Conservation (phyloP, 2,797 vertebrate species). For the Vultur gryphus region DNA sequence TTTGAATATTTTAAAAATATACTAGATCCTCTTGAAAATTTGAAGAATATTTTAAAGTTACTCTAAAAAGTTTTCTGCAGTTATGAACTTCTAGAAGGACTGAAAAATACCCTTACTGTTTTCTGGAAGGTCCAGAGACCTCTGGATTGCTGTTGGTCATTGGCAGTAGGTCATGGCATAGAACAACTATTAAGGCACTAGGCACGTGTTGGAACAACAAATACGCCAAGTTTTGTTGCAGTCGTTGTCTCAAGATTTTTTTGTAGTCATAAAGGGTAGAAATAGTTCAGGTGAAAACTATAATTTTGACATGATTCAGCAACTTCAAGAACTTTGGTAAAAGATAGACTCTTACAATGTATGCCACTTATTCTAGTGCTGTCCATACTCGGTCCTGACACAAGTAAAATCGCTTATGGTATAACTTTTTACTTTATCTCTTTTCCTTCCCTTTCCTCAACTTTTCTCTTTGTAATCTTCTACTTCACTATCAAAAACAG, state of each 20-base stretch:
- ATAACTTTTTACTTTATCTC: slow-evolving; percentile 42
- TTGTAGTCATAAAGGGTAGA: not conserved
- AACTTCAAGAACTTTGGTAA: not conserved
- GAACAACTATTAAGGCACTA: not conserved
- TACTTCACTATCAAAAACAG: slow-evolving; percentile 55
- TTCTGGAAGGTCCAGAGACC: not conserved
- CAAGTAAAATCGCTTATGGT: not conserved
- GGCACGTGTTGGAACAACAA: not conserved
- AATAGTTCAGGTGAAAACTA: not conserved
- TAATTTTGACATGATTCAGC: not conserved
- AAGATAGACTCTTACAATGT: not conserved
- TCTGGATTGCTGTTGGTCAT: not conserved
- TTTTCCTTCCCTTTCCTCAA: slow-evolving; percentile 29
- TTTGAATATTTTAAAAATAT: not conserved
- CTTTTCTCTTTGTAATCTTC: slow-evolving; percentile 44
- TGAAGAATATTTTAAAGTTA: not conserved
- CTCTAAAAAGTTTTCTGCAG: not conserved
- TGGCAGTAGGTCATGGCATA: not conserved
- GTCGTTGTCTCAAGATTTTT: not conserved
- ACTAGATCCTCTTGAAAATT: not conserved
- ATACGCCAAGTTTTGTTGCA: not conserved
- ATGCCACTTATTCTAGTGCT: not conserved
- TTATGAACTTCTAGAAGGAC: not conserved
- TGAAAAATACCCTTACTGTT: not conserved
- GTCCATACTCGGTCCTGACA: not conserved